Evolutionary conservation across 2,113 vertebrate species (phyloP).

Genomic region (Redunca redunca): DNA sequence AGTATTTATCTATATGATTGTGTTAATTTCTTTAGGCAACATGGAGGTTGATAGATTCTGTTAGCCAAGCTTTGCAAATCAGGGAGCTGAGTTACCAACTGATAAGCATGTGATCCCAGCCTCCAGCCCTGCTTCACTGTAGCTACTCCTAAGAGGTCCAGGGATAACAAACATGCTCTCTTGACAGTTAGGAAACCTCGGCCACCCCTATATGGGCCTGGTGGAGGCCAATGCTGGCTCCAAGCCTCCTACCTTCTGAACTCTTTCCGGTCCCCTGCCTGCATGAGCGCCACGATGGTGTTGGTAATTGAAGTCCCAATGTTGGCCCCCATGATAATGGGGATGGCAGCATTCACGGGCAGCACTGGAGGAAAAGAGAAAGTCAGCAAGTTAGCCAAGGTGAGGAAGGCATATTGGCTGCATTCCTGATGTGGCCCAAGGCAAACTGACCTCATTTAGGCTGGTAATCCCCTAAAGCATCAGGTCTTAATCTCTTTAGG

Average conservation of each 20-base stretch:
- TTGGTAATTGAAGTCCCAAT: conserved; percentile 98
- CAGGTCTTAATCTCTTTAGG: background rate
- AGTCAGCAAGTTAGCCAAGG: background rate
- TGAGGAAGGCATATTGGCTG: background rate
- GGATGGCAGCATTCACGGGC: conserved; percentile 88
- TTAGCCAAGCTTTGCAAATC: background rate
- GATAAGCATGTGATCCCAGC: background rate
- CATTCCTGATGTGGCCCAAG: background rate
- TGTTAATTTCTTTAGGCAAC: background rate
- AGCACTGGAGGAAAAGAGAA: conserved; percentile 81
- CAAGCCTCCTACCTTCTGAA: conserved; percentile 89
- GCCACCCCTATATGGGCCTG: rapidly evolving
- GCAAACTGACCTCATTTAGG: background rate
- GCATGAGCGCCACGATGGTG: conserved; percentile 96
- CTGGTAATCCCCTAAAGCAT: background rate
- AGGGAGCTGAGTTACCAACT: background rate
- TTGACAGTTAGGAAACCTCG: background rate
- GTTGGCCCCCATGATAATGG: conserved; percentile 97
- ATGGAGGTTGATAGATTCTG: background rate
- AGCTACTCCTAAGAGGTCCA: background rate
- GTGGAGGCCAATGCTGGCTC: background rate
- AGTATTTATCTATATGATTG: background rate
- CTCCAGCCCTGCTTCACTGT: background rate
- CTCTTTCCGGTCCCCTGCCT: conserved; percentile 92
- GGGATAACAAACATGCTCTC: background rate